These are phyloP conservation scores for Ypsolopha sequella DNA, from an alignment of 2,888 invertebrate genomes.

Conservation along the genomic window DNA sequence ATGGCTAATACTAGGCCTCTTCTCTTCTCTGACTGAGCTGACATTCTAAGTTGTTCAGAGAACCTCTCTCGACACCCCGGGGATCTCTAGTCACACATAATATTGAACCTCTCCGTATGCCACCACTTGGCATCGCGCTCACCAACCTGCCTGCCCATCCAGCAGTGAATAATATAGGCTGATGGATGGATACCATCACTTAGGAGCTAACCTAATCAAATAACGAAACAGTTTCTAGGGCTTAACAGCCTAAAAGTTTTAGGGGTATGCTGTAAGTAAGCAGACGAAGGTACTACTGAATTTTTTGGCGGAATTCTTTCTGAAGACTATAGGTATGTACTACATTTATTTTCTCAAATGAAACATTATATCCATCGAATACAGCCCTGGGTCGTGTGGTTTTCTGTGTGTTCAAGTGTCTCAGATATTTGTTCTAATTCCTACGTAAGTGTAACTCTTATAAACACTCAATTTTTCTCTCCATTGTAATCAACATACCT, in stretches of 20 bases:
- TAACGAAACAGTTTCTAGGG: not conserved
- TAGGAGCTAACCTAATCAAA: no score
- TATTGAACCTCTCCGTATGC: no score
- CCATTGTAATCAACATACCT: not conserved
- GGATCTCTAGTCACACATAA: no score
- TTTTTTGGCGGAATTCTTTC: not conserved
- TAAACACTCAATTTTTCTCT: constrained; percentile 20
- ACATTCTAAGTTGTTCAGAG: not conserved
- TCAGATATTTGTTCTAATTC: constrained; percentile 66
- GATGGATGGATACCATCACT: no score
- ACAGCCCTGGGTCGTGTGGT: constrained; percentile 58
- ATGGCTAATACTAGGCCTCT: not conserved
- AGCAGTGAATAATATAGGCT: no score
- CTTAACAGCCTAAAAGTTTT: not conserved
- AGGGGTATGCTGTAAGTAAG: not conserved
- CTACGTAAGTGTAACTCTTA: constrained; percentile 56
- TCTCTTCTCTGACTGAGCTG: no score
- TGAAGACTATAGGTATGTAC: not conserved
- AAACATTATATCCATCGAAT: constrained; percentile 15
- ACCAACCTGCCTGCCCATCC: no score
- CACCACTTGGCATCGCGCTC: no score
- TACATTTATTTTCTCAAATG: not conserved
- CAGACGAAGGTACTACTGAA: not conserved
- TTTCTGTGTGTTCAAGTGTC: constrained; percentile 67
- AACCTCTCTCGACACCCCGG: not conserved